Percentiles rank a stretch among this genome's conserved stretches.
These are phyloP conservation scores for Typhlichthys eigenmanni DNA, from an alignment of 2,797 vertebrate genomes.

Conservation along the genomic window DNA sequence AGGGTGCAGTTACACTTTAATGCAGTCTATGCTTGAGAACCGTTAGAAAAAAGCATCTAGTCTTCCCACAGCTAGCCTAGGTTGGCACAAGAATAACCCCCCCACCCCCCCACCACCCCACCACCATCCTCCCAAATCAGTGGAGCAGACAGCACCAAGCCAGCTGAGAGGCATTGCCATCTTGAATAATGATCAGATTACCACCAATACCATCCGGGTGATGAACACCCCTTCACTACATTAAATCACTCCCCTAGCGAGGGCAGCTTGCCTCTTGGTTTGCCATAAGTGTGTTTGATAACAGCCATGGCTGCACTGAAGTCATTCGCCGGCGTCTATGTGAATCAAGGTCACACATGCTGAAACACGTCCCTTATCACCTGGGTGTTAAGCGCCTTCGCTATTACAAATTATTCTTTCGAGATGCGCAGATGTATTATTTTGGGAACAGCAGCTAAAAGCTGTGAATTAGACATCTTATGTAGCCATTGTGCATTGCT, in stretches of 20 bases:
- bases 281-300: slow-evolving; percentile 24
- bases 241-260: slow-evolving; percentile 36
- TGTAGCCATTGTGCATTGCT: too few relatives aligned
- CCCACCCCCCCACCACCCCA: not conserved
- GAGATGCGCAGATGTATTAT: not conserved
- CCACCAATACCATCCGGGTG: not conserved
- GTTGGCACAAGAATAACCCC: not conserved
- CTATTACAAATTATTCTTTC: not conserved
- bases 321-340: slow-evolving; percentile 6
- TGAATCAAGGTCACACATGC: not conserved
- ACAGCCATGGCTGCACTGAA: slow-evolving; percentile 7
- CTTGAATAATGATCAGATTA: slow-evolving; percentile 63
- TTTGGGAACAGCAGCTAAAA: too few relatives aligned
- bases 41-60: slow-evolving; percentile 43
- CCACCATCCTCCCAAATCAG: slow-evolving; percentile 19
- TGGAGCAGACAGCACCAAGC: slow-evolving; percentile 33
- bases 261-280: slow-evolving; percentile 19
- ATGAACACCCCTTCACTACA: slow-evolving; percentile 31
- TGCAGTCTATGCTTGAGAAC: slow-evolving; percentile 41
- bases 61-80: not conserved
- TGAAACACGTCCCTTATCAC: not conserved
- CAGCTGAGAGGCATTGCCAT: slow-evolving; percentile 51
- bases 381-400: not conserved
- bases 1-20: too few relatives aligned
- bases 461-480: too few relatives aligned